Evolutionary conservation across 2,113 vertebrate genomes (phyloP).

Genomic region (Elgaria multicarinata): DNA sequence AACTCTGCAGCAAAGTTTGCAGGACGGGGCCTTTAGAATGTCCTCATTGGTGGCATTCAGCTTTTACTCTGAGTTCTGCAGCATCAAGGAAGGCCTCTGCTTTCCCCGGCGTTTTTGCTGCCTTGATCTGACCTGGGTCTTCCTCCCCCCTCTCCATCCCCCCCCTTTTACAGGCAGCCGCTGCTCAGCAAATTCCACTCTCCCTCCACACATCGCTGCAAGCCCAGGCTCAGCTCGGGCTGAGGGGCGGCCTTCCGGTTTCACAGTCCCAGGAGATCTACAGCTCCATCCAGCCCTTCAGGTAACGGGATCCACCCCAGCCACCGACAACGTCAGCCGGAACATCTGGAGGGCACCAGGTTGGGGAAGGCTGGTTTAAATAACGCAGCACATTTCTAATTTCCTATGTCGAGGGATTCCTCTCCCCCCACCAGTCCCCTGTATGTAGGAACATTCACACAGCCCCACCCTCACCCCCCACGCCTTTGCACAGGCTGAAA

Average conservation of each 20-base stretch:
- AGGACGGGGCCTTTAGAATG: too few relatives aligned
- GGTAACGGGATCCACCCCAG: conserved; percentile 74
- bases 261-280: conserved; percentile 99
- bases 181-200: conserved; percentile 97
- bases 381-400: too few relatives aligned
- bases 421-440: too few relatives aligned
- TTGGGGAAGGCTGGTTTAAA: too few relatives aligned
- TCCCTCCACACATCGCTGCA: conserved; percentile 97
- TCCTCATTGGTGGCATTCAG: neutral
- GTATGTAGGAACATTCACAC: too few relatives aligned
- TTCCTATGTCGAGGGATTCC: too few relatives aligned
- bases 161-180: conserved; percentile 91
- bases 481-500: too few relatives aligned
- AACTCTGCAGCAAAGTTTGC: neutral
- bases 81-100: neutral
- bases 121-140: neutral
- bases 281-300: conserved; percentile 94
- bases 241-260: conserved; percentile 92
- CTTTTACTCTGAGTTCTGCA: too few relatives aligned
- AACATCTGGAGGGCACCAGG: too few relatives aligned
- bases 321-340: neutral
- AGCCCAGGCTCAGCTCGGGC: conserved; percentile 94
- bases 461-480: too few relatives aligned
- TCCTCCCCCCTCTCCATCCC: too few relatives aligned
- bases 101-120: conserved; percentile 10